phyloP scores from a whole-genome alignment of 1,140 invertebrate species.

The Heliconius congener region DNA sequence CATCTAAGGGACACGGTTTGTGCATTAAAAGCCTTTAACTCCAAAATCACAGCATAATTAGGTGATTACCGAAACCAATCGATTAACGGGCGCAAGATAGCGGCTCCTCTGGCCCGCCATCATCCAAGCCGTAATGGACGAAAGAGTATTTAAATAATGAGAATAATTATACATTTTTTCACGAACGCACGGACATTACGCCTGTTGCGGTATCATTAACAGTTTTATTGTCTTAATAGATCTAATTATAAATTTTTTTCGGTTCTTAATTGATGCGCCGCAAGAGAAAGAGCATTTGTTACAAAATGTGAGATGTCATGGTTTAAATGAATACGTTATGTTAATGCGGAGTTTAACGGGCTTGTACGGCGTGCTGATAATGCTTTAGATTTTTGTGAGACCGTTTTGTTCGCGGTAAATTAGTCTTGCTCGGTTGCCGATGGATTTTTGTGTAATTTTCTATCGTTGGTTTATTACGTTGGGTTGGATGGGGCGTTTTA shows the following conservation, averaged over 20 bases:
- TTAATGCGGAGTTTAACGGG: constrained; percentile 74
- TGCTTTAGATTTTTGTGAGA: constrained; percentile 64
- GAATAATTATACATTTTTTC: constrained; percentile 80
- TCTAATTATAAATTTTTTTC: constrained; percentile 81
- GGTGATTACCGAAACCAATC: constrained; percentile 80
- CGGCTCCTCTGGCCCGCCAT: constrained; percentile 66
- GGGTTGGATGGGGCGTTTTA: constrained; percentile 39
- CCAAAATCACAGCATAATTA: constrained; percentile 72
- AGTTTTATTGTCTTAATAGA: constrained; percentile 81
- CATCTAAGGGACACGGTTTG: constrained; percentile 74
- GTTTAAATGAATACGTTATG: constrained; percentile 78
- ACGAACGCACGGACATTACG: constrained; percentile 75
- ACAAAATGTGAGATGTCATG: constrained; percentile 81
- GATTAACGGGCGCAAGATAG: constrained; percentile 78
- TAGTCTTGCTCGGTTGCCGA: constrained; percentile 73
- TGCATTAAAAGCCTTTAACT: constrained; percentile 75
- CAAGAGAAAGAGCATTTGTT: constrained; percentile 77
- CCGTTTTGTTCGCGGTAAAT: constrained; percentile 77
- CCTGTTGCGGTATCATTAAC: constrained; percentile 79
- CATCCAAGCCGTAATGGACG: constrained; percentile 68
- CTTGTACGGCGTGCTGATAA: constrained; percentile 68
- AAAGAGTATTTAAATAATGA: constrained; percentile 81
- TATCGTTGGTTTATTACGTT: constrained; percentile 55
- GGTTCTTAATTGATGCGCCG: constrained; percentile 77
- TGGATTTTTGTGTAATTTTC: constrained; percentile 69